phyloP scores from a whole-genome alignment of 53 echinoderm and acorn worm species.

The Arbacia lixula region DNA sequence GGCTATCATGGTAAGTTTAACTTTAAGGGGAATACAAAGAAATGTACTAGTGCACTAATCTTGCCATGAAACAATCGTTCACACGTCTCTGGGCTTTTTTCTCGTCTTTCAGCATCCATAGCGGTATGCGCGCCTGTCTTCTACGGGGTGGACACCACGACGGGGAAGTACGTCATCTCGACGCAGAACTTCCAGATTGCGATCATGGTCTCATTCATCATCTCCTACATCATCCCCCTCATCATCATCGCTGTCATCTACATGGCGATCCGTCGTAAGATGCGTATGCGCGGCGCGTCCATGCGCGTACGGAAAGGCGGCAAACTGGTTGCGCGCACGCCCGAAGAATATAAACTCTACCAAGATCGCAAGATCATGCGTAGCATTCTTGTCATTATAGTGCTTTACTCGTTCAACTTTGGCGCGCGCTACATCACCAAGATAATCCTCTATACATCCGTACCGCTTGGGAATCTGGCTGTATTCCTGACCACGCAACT shows the following conservation, averaged over 20 bases:
- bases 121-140: slow-evolving; percentile 25
- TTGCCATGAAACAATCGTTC: not conserved
- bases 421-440: slow-evolving; percentile 40
- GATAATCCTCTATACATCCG: slow-evolving; percentile 11
- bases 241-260: slow-evolving; percentile 67
- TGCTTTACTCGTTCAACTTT: slow-evolving; percentile 20
- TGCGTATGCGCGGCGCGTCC: slow-evolving; percentile 18
- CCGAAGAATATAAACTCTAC: slow-evolving; percentile 7
- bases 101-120: slow-evolving; percentile 7
- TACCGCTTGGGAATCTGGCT: slow-evolving; percentile 12
- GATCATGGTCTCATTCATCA: slow-evolving; percentile 65
- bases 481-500: slow-evolving; percentile 10
- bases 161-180: not conserved
- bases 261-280: slow-evolving; percentile 45
- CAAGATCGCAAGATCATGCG: slow-evolving; percentile 17
- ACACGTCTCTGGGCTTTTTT: no score
- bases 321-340: not conserved
- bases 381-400: slow-evolving; percentile 8
- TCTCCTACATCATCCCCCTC: slow-evolving; percentile 71
- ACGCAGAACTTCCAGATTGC: slow-evolving; percentile 2
- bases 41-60: no score
- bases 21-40: no score
- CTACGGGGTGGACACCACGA: not conserved
- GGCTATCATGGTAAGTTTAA: no score
- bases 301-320: not conserved